Evolutionary conservation across 1,140 invertebrate species (phyloP), one percentile per base, ranked within the genome.

Genomic region (Drosophila bipectinata): DNA sequence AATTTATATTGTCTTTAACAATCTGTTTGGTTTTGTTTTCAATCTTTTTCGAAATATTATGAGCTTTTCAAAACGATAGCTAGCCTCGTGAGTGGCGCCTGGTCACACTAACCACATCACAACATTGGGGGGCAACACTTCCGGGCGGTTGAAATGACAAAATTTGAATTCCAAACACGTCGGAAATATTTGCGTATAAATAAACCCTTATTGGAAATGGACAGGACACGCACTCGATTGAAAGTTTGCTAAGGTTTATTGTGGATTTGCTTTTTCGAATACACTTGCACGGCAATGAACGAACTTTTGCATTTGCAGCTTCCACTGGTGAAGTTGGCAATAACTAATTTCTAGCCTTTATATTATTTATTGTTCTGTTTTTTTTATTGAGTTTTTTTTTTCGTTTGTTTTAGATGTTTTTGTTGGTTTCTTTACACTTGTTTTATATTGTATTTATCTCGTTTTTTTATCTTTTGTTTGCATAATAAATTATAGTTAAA

Each of bases 401-500:
- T 14, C 15, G 41, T 44, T 44, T 44, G 41, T 75, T 75, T 58
- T 34, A 71, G 68, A 72, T 75, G 77, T 72, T 84, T 83, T 44
- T 82, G 77, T 83, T 68, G 73, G 44, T 68, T 72, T 76, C 78
- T 54, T 82, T 87, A 81, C 82, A 85, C 61, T 85, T 88, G 78
- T 81, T 84, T 52, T 82, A 72, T 83, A 71, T 85, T 78, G 82
- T 85, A 74, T 62, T 81, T 80, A 67, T 84, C 47, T 84, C 47
- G 78, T 66, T 85, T 85, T 45, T 84, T 77, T 85, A 68, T 87
- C 72, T 78, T 87, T 87, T 80, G 82, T 87, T 85, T 87, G 82
- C 82, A 75, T 75, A 87, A 87, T 87, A 87, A 87, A 87, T 87
- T 87, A 87, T 80, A 87, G 61, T 66, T 88, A 88, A 87, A 87